phyloP scores from a whole-genome alignment of 2,113 vertebrate species.

The Pygathrix nemaeus region DNA sequence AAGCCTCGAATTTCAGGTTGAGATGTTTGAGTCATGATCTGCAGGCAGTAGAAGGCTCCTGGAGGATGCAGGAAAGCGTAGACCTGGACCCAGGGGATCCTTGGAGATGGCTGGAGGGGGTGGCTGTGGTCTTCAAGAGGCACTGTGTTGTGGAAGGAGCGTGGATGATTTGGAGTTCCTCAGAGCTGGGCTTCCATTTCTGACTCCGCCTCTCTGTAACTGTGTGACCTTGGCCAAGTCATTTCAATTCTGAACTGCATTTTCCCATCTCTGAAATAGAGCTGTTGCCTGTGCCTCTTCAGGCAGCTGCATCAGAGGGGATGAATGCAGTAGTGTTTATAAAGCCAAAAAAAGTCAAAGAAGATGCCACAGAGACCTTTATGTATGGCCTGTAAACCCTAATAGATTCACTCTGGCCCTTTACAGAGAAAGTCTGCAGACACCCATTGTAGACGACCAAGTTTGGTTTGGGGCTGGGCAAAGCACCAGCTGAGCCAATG shows the following conservation, averaged over 20 bases:
- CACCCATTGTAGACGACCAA: background rate
- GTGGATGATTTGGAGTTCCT: background rate
- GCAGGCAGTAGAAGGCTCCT: background rate
- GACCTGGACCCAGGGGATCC: background rate
- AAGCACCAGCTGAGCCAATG: background rate
- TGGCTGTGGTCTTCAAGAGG: background rate
- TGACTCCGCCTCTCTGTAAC: background rate
- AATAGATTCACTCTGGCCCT: background rate
- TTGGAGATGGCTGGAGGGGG: background rate
- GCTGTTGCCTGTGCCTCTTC: background rate
- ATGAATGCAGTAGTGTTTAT: background rate
- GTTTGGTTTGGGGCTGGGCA: background rate
- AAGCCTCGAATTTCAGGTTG: background rate
- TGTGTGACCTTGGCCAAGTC: background rate
- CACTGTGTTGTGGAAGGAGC: background rate
- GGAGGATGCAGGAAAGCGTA: background rate
- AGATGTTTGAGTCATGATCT: background rate
- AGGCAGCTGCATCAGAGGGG: background rate
- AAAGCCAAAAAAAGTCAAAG: background rate
- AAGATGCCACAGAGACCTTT: background rate
- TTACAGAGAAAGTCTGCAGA: too few species aligned
- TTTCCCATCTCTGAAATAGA: background rate
- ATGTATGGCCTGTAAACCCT: background rate
- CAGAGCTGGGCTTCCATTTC: background rate
- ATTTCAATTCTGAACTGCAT: background rate